phyloP scores from a whole-genome alignment of 2,888 invertebrate species.

The Liopterus haemorrhoidalis region DNA sequence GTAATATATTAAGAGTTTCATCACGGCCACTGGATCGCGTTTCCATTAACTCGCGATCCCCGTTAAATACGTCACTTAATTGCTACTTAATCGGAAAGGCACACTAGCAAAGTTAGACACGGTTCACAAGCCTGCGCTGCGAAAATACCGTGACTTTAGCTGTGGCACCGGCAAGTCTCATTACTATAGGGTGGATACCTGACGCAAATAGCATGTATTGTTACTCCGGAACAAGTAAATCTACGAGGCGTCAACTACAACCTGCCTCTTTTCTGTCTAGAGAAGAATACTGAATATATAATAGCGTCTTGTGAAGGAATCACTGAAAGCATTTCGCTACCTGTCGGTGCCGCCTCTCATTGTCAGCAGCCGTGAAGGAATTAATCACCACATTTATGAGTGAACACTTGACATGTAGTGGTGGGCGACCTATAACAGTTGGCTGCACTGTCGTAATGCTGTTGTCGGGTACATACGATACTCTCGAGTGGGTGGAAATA shows the following conservation, averaged over 20 bases:
- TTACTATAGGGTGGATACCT: too few relatives aligned
- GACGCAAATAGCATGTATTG: too few relatives aligned
- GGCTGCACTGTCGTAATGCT: too few relatives aligned
- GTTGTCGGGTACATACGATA: too few relatives aligned
- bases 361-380: slow-evolving; percentile 5
- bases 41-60: slow-evolving; percentile 34
- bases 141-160: too few relatives aligned
- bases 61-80: slow-evolving; percentile 32
- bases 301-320: slow-evolving; percentile 21
- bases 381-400: slow-evolving; percentile 5
- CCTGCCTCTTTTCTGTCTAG: neutral
- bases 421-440: too few relatives aligned
- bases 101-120: slow-evolving; percentile 4
- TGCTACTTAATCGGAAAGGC: slow-evolving; percentile 32
- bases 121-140: too few relatives aligned
- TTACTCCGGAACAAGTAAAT: neutral
- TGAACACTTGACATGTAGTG: too few relatives aligned
- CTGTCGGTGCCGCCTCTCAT: slow-evolving; percentile 13
- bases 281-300: slow-evolving; percentile 17
- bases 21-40: slow-evolving; percentile 35
- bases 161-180: too few relatives aligned
- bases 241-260: neutral
- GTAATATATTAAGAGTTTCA: slow-evolving; percentile 37
- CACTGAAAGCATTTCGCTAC: slow-evolving; percentile 17
- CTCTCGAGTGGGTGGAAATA: too few relatives aligned